These are phyloP conservation scores for Rhopalosiphum nymphaeae DNA, from an alignment of 2,888 invertebrate species.

Conservation along the genomic window DNA sequence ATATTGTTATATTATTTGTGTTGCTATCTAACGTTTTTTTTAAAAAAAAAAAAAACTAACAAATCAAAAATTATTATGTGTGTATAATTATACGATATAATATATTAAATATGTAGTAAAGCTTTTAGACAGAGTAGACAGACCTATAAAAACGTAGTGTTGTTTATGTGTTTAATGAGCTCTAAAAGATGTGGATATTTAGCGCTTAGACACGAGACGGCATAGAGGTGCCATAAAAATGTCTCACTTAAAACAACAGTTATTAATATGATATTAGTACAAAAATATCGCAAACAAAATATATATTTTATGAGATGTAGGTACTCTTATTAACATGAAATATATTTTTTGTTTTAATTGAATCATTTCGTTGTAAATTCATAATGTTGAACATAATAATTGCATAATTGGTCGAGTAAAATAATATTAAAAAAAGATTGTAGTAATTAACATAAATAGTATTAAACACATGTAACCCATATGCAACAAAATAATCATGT, in stretches of 20 bases:
- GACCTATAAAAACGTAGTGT: slow-evolving; percentile 49
- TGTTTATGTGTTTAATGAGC: slow-evolving; percentile 52
- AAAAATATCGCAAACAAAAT: background rate
- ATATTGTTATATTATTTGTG: slow-evolving; percentile 13
- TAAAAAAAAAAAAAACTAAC: slow-evolving; percentile 33
- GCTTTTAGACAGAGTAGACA: slow-evolving; percentile 44
- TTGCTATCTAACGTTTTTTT: background rate
- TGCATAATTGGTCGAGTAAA: slow-evolving; percentile 39
- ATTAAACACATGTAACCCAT: slow-evolving; percentile 46
- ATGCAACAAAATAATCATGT: slow-evolving; percentile 42
- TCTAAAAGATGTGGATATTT: slow-evolving; percentile 41
- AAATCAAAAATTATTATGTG: slow-evolving; percentile 46
- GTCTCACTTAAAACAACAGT: slow-evolving; percentile 38
- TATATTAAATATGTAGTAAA: slow-evolving; percentile 38
- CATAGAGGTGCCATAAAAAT: slow-evolving; percentile 37
- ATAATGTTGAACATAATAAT: slow-evolving; percentile 34
- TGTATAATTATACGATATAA: background rate
- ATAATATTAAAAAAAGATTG: slow-evolving; percentile 19
- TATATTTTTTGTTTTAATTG: slow-evolving; percentile 22
- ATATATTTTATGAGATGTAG: background rate
- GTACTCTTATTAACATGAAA: slow-evolving; percentile 4
- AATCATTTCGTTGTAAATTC: background rate
- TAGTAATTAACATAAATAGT: slow-evolving; percentile 25
- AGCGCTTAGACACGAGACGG: background rate
- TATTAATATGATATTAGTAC: slow-evolving; percentile 9